Conservation (phyloP, 1,140 invertebrate species). For the Lepidurus apus region DNA sequence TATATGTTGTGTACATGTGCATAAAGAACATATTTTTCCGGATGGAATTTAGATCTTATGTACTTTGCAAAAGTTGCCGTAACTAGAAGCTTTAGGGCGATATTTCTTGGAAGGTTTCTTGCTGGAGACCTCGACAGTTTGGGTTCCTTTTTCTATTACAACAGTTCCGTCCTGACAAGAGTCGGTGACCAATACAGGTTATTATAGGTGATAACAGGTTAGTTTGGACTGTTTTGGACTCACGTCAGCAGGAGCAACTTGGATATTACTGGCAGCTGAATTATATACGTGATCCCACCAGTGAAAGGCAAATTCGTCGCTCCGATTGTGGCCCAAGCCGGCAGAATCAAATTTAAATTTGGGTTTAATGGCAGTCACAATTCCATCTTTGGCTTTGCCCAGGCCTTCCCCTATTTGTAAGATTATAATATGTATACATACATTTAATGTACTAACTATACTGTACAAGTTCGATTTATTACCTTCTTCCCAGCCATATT, state of each 20-base stretch:
- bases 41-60: background rate
- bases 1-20: constrained; percentile 32
- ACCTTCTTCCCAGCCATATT: constrained; percentile 65
- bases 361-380: constrained; percentile 64
- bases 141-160: constrained; percentile 42
- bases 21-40: constrained; percentile 34
- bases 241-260: constrained; percentile 43
- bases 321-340: constrained; percentile 68
- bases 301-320: constrained; percentile 63
- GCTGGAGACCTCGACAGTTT: constrained; percentile 36
- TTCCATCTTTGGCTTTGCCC: constrained; percentile 69
- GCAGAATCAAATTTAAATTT: constrained; percentile 67
- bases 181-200: constrained; percentile 35
- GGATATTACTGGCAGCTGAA: constrained; percentile 62
- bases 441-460: constrained; percentile 31
- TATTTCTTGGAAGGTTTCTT: constrained; percentile 14
- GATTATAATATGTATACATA: constrained; percentile 32
- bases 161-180: constrained; percentile 42
- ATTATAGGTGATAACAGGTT: background rate
- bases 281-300: constrained; percentile 78
- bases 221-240: constrained; percentile 36
- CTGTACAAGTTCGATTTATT: constrained; percentile 33
- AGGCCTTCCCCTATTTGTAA: constrained; percentile 64
- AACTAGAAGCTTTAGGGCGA: constrained; percentile 37
- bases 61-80: constrained; percentile 54